These are phyloP conservation scores for Clytia hemisphaerica DNA, from an alignment of 30 jellyfish, hydroid and myxozoan species.

Conservation along the genomic window DNA sequence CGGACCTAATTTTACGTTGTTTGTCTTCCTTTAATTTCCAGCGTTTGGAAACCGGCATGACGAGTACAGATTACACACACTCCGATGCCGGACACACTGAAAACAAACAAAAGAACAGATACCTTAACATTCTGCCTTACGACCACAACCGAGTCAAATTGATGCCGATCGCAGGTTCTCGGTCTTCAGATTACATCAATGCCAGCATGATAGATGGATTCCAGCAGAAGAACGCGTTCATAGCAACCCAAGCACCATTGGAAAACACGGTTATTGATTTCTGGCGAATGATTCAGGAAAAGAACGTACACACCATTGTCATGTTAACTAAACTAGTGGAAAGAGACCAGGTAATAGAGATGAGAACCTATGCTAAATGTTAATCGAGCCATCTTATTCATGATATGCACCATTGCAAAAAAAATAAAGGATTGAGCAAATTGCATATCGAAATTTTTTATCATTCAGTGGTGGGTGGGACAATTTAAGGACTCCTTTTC, in stretches of 20 bases:
- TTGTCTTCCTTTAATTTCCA: background rate
- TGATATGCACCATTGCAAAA: too few relatives aligned
- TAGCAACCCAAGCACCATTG: conserved; percentile 91
- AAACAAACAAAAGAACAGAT: conserved; percentile 83
- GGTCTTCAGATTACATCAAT: conserved; percentile 84
- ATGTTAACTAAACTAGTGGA: conserved; percentile 88
- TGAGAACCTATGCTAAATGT: too few relatives aligned
- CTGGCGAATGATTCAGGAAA: conserved; percentile 96
- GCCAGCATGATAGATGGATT: conserved; percentile 89
- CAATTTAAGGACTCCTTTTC: too few relatives aligned
- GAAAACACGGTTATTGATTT: conserved; percentile 74
- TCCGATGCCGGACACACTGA: conserved; percentile 74
- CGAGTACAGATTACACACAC: conserved; percentile 55
- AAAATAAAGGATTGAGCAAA: too few relatives aligned
- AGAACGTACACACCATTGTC: conserved; percentile 67
- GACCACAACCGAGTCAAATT: conserved; percentile 83
- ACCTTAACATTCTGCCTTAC: conserved; percentile 75
- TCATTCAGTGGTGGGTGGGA: too few relatives aligned
- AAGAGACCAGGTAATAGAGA: conserved; percentile 83
- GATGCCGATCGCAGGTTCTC: conserved; percentile 68
- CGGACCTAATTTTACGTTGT: too few relatives aligned
- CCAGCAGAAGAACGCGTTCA: conserved; percentile 74
- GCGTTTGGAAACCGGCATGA: conserved; percentile 86
- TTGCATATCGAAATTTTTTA: too few relatives aligned
- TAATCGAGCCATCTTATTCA: too few relatives aligned